phyloP scores from a whole-genome alignment of 2,113 vertebrate species.

The Xenus cinereus region DNA sequence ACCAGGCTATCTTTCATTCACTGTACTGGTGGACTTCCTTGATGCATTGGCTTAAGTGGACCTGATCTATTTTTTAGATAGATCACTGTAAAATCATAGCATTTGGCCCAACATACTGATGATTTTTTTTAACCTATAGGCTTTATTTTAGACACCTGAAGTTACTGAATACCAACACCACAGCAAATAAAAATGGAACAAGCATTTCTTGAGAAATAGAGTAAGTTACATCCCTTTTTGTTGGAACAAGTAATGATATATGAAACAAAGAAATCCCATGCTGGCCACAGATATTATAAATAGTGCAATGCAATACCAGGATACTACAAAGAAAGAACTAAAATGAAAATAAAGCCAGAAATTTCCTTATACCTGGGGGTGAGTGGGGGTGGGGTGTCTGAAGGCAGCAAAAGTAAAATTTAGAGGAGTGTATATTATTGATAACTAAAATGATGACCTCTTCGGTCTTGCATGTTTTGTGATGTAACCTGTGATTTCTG shows the following conservation, averaged over 20 bases:
- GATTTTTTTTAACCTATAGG: neutral
- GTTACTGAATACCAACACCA: neutral
- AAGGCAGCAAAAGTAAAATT: conserved; percentile 6
- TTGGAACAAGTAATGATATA: neutral
- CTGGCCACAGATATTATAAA: neutral
- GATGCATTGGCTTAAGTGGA: neutral
- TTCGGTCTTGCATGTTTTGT: conserved; percentile 33
- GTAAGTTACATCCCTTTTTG: neutral
- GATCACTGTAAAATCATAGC: neutral
- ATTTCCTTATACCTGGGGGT: neutral
- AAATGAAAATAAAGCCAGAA: neutral
- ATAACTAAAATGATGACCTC: conserved; percentile 39
- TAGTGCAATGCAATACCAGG: neutral
- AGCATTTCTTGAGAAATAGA: neutral
- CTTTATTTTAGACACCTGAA: neutral
- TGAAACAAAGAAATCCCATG: conserved; percentile 28
- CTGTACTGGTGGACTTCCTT: neutral
- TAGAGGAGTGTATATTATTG: conserved; percentile 27
- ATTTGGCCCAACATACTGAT: neutral
- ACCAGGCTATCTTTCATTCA: neutral
- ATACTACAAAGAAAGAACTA: neutral
- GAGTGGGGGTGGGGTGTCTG: neutral
- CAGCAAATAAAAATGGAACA: neutral
- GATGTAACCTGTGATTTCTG: conserved; percentile 59
- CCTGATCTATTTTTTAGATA: neutral